Percentiles rank a stretch among this genome's conserved stretches.
Evolutionary conservation across 2,797 vertebrate genomes (phyloP).

Genomic region (Poecilia gillii): DNA sequence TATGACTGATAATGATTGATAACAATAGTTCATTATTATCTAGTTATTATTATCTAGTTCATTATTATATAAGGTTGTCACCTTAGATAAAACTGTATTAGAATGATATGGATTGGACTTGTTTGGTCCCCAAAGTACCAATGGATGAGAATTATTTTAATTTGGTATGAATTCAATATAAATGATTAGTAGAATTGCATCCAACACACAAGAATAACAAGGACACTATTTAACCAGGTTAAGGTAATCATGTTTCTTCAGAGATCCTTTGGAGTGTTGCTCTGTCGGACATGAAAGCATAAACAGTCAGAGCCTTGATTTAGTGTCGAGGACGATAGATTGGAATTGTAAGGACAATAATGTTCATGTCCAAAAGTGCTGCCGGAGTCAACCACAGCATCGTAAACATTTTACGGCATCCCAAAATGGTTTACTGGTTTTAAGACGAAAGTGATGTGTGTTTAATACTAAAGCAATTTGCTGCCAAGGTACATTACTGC

Average conservation of each 20-base stretch:
- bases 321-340: slow-evolving; percentile 72
- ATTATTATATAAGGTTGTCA: too few relatives aligned
- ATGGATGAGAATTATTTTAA: not conserved
- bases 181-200: slow-evolving; percentile 50
- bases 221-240: slow-evolving; percentile 60
- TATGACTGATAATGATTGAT: too few relatives aligned
- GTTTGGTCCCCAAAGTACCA: not conserved
- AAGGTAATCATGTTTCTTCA: slow-evolving; percentile 45
- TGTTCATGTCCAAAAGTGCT: slow-evolving; percentile 43
- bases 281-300: slow-evolving; percentile 33
- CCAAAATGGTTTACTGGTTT: slow-evolving; percentile 69
- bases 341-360: slow-evolving; percentile 59
- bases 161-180: not conserved
- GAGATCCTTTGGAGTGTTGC: slow-evolving; percentile 63
- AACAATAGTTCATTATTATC: not conserved
- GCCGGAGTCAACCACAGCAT: slow-evolving; percentile 54
- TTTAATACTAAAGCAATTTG: slow-evolving; percentile 70
- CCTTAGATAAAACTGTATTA: too few relatives aligned
- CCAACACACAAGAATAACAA: slow-evolving; percentile 57
- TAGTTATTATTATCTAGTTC: too few relatives aligned
- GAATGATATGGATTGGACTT: not conserved
- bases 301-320: slow-evolving; percentile 50
- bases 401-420: slow-evolving; percentile 75
- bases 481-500: slow-evolving; percentile 67
- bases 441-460: slow-evolving; percentile 54